Evolutionary conservation across 2,888 invertebrate species (phyloP).

Genomic region (Dione vanillae): DNA sequence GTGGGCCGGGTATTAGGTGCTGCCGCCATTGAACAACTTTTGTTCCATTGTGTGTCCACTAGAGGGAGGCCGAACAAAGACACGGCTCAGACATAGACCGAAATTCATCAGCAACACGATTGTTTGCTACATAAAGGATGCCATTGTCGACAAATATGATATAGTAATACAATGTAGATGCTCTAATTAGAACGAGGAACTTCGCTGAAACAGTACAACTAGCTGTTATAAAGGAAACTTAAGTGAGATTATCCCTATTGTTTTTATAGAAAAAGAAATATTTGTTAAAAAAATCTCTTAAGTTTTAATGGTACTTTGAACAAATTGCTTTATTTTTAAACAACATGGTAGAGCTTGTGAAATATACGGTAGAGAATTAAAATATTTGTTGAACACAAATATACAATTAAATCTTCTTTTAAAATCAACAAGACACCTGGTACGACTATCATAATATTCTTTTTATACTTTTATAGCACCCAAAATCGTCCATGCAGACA

Average conservation of each 20-base stretch:
- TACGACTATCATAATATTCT: background rate
- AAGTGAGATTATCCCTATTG: conserved; percentile 30
- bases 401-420: no score
- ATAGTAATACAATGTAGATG: conserved; percentile 80
- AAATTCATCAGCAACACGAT: conserved; percentile 84
- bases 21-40: conserved; percentile 83
- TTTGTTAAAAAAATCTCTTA: background rate
- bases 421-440: background rate
- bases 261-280: conserved; percentile 16
- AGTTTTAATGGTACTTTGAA: background rate
- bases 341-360: background rate
- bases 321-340: background rate
- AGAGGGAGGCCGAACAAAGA: conserved; percentile 80
- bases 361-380: background rate
- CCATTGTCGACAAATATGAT: conserved; percentile 83
- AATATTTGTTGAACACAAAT: no score
- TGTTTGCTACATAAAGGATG: conserved; percentile 84
- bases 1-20: conserved; percentile 83
- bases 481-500: conserved; percentile 43
- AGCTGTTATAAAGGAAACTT: conserved; percentile 52
- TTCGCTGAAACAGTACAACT: conserved; percentile 37
- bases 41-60: conserved; percentile 83
- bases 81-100: conserved; percentile 81
- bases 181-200: conserved; percentile 77
- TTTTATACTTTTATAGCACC: conserved; percentile 17